Base-by-base conservation (phyloP, 2,113 vertebrate species). In the Alligator sinensis region DNA sequence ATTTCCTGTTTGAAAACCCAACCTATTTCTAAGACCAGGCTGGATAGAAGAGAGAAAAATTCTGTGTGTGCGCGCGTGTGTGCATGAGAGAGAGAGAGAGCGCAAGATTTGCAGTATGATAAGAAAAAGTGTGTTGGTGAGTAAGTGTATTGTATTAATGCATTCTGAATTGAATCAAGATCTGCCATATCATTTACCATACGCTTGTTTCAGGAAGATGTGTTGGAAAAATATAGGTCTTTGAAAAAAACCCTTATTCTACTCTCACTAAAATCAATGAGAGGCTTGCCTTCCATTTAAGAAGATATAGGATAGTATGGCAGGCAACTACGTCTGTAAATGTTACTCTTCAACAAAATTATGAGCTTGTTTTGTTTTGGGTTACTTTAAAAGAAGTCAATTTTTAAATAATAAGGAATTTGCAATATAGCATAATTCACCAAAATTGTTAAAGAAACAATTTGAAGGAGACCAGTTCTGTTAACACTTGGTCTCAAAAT, bases 391-490 rank as follows among this genome's bases (percentile, higher is more conserved):
- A 87, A 89, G 60, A 15, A 88, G 2, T 88, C 18, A 15, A 80
- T 96, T 72, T 92, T 91, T 62, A 91, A 94, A 93, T 90, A 90
- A 84, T 78, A 22, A 94, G 63, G 63, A 82, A 88, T 80, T 84
- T 90, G 13, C 25, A 90, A 81, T 68, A 78, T 18, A 82, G 75
- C 70, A 58, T 54, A 88, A 84, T 84, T 86, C 47, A 80, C 83
- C 88, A 84, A 19, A 93, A 93, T 92, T 94, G 84, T 84, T 96
- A 82, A 93, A 87, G 15, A 82, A 84, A 75, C 61, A 82, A 3
- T 86, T 76, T 88, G 62, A 92, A 94, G 76, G 22, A 91, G 94
- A 9, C 6, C 1, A 38, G 66, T 93, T 86, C 11, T 86, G 87
- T 94, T 91, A 83, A 83, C 47, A 62, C 79, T 80, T 93, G 62